These are phyloP conservation scores for Protobothrops flavoviridis DNA, from an alignment of 2,113 vertebrate species.

Conservation along the genomic window DNA sequence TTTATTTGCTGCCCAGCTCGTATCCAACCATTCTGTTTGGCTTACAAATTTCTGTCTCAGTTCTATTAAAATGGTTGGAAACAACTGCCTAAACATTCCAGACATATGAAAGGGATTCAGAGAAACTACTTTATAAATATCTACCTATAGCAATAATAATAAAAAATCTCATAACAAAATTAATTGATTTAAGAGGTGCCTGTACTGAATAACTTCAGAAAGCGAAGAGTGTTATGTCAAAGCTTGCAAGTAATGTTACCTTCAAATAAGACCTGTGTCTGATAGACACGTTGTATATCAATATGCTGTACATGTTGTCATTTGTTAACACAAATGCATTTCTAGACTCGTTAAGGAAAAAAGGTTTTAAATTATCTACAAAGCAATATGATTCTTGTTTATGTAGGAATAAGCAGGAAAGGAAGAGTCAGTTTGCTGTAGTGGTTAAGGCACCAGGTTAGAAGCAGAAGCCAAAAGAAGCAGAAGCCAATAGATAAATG, in stretches of 20 bases:
- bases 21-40: neutral
- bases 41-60: neutral
- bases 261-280: neutral
- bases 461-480: neutral
- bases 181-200: neutral
- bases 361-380: conserved; percentile 55
- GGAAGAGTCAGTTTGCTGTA: conserved; percentile 23
- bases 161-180: neutral
- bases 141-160: neutral
- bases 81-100: neutral
- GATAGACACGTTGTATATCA: conserved; percentile 37
- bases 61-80: neutral
- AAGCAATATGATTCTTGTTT: conserved; percentile 50
- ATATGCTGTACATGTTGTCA: conserved; percentile 43
- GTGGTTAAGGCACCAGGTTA: neutral
- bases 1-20: neutral
- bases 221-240: neutral
- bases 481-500: too few species aligned
- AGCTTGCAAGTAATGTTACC: neutral
- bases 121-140: neutral
- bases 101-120: neutral
- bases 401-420: conserved; percentile 62
- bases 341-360: conserved; percentile 59
- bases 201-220: neutral
- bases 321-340: conserved; percentile 56